These are phyloP conservation scores for Trialeurodes vaporariorum DNA, from an alignment of 1,140 invertebrate genomes.

Conservation along the genomic window DNA sequence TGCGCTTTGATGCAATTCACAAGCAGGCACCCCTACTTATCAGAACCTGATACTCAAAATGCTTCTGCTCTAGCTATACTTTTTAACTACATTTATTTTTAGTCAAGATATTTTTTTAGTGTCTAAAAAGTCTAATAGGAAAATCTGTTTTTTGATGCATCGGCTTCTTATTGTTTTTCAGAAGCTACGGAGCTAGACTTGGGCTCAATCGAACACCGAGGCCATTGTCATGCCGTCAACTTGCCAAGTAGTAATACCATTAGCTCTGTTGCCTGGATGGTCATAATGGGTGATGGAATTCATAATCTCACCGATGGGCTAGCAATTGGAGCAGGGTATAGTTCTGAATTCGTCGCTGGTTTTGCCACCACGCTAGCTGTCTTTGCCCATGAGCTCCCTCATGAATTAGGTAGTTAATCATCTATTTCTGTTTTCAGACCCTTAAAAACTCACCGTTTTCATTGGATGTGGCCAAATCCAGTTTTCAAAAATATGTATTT, in stretches of 20 bases:
- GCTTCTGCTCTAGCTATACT: too few species aligned
- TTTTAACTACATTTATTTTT: too few species aligned
- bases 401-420: slow-evolving; percentile 63
- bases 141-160: neutral
- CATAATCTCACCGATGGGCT: slow-evolving; percentile 71
- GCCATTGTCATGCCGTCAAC: slow-evolving; percentile 31
- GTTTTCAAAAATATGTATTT: too few species aligned
- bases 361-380: slow-evolving; percentile 66
- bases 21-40: too few species aligned
- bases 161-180: neutral
- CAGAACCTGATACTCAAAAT: too few species aligned
- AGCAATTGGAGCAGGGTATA: slow-evolving; percentile 67
- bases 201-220: slow-evolving; percentile 3
- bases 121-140: too few species aligned
- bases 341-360: slow-evolving; percentile 52
- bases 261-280: slow-evolving; percentile 52
- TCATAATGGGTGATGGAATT: slow-evolving; percentile 64
- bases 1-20: too few species aligned
- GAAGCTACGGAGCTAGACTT: neutral
- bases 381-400: slow-evolving; percentile 68
- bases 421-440: too few species aligned
- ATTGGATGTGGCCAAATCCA: too few species aligned
- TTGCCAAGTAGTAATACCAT: neutral
- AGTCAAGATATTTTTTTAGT: too few species aligned
- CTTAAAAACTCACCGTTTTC: too few species aligned